Conservation (phyloP, 1,140 invertebrate genomes). For the Drosophila ohnishii region DNA sequence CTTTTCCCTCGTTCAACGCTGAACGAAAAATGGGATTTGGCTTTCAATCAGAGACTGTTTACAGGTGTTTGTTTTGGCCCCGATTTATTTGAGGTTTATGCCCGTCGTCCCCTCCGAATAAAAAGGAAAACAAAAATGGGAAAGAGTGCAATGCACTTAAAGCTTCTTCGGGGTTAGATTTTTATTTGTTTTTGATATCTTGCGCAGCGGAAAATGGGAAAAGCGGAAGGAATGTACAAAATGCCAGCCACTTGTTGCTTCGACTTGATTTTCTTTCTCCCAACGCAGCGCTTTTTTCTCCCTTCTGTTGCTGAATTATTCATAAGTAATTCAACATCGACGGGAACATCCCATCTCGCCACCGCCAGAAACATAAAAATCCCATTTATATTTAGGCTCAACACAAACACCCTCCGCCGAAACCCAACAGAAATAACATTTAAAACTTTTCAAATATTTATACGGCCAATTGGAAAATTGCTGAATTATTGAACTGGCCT, state of each 20-base stretch:
- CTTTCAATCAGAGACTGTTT: slow-evolving; percentile 62
- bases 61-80: slow-evolving; percentile 78
- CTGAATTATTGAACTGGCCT: slow-evolving; percentile 47
- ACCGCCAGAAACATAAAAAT: slow-evolving; percentile 51
- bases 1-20: slow-evolving; percentile 52
- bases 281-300: slow-evolving; percentile 12
- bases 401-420: slow-evolving; percentile 25
- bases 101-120: not conserved
- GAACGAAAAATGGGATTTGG: slow-evolving; percentile 43
- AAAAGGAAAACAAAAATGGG: not conserved
- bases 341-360: slow-evolving; percentile 1
- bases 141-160: slow-evolving; percentile 29
- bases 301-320: slow-evolving; percentile 39
- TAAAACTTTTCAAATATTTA: slow-evolving; percentile 54
- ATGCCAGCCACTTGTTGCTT: slow-evolving; percentile 51
- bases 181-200: slow-evolving; percentile 19
- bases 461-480: slow-evolving; percentile 51
- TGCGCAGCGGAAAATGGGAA: not conserved
- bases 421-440: slow-evolving; percentile 32
- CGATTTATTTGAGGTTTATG: slow-evolving; percentile 33
- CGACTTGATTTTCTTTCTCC: slow-evolving; percentile 17
- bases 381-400: slow-evolving; percentile 53
- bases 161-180: slow-evolving; percentile 21
- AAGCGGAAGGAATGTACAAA: slow-evolving; percentile 4
- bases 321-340: slow-evolving; percentile 33